Base-by-base conservation (phyloP, 2,113 vertebrate genomes). In the Narcine bancroftii region DNA sequence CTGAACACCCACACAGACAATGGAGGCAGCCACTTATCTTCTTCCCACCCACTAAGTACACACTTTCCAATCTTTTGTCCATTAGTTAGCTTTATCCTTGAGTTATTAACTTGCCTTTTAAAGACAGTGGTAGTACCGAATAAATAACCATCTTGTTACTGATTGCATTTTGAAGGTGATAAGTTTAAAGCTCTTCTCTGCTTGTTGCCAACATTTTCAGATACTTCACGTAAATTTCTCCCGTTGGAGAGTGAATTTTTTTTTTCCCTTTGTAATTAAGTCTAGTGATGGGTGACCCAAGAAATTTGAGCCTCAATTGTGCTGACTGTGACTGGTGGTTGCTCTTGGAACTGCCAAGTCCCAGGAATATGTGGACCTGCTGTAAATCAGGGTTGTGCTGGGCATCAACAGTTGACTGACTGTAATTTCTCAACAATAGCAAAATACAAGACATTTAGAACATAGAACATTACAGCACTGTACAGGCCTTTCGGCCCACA, bases 1-100 rank as follows among this genome's bases (percentile, higher is more conserved):
- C 33, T 69, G 63, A 47, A 91, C 89, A 69, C 89, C 89, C 65
- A 91, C 89, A 91, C 89, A 91, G 89, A 33, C 81, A 91, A 69
- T 69, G 63, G 39, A 71, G 39, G 36, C 10, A 91, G 89, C 39
- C 65, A 91, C 65, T 91, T 91, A 91, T 91, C 89, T 91, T 36
- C 81, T 29, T 66, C n/a, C 24, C 63, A 91, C 63, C 60, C 89
- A 91, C 65, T 42, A 91, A 69, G 87, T 69, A 66, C 69, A 91
- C 36, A 60, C 89, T 91, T 69, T 91, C 65, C 65, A 91, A 47
- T 69, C 39, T 10, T 69, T 11, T 39, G 24, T 47, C 89, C 39
- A 91, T 91, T 69, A 91, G 56, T 69, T 69, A 71, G 45, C 63
- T n/a, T 87, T 91, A 60, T 36, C 89, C 66, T 69, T 91, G n/a